phyloP scores from a whole-genome alignment of 2,888 invertebrate genomes.

The Trichogramma dendrolimi region DNA sequence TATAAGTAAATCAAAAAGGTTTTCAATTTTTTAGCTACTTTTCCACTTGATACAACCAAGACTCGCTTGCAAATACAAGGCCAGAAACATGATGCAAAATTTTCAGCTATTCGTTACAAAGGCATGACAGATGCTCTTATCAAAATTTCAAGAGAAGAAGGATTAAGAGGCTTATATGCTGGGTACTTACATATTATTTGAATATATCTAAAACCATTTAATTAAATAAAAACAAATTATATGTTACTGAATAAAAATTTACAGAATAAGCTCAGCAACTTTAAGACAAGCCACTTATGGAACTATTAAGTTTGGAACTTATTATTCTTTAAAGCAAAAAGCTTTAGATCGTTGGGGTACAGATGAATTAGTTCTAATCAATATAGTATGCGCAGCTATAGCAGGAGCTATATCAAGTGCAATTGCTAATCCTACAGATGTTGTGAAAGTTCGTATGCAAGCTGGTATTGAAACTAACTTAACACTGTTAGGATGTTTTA shows the following conservation, averaged over 20 bases:
- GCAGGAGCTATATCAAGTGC: constrained; percentile 89
- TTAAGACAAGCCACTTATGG: constrained; percentile 92
- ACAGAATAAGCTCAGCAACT: constrained; percentile 87
- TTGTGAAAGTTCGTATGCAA: constrained; percentile 94
- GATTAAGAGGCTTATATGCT: constrained; percentile 78
- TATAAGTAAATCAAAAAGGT: neutral
- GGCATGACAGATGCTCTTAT: constrained; percentile 90
- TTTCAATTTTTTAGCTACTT: constrained; percentile 66
- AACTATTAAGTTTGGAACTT: constrained; percentile 93
- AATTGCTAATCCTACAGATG: constrained; percentile 95
- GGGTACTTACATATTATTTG: constrained; percentile 59
- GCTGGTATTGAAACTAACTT: constrained; percentile 50
- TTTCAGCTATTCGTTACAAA: constrained; percentile 73
- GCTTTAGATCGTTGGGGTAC: constrained; percentile 49
- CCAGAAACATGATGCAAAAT: constrained; percentile 73
- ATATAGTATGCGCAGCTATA: constrained; percentile 77
- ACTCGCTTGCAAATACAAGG: constrained; percentile 92
- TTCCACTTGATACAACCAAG: constrained; percentile 95
- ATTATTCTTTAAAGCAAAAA: constrained; percentile 80
- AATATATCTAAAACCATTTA: neutral
- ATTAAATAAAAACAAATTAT: constrained; percentile 13
- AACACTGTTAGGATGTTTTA: constrained; percentile 70
- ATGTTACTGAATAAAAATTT: constrained; percentile 22
- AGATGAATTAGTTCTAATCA: constrained; percentile 52
- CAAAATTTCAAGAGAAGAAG: constrained; percentile 83